Conservation (phyloP, 2,113 vertebrate species). For the Ibidorhyncha struthersii region DNA sequence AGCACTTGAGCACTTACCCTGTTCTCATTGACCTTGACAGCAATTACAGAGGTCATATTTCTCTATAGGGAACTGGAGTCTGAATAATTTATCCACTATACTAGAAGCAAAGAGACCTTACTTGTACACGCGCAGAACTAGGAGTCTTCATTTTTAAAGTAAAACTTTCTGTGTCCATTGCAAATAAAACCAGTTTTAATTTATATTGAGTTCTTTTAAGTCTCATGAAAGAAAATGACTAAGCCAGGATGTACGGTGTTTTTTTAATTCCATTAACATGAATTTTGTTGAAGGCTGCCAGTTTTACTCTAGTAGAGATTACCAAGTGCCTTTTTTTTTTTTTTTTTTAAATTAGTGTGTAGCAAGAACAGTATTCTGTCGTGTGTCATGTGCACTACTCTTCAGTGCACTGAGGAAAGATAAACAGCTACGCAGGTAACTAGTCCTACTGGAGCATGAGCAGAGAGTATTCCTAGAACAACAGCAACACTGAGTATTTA, state of each 20-base stretch:
- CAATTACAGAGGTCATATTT: neutral
- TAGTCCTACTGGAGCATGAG: neutral
- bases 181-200: neutral
- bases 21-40: conserved; percentile 23
- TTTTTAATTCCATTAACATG: rapidly evolving
- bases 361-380: neutral
- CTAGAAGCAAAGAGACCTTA: neutral
- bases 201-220: neutral
- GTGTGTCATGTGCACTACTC: neutral
- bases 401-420: neutral
- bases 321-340: neutral
- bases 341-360: no score
- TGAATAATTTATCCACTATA: neutral
- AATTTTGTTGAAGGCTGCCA: neutral
- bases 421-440: neutral
- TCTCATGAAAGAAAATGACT: neutral
- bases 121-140: neutral
- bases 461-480: neutral
- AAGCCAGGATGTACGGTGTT: neutral
- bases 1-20: neutral
- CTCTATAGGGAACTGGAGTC: neutral
- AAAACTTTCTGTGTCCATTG: neutral
- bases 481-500: neutral
- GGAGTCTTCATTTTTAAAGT: neutral
- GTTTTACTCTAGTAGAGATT: neutral